Percentiles rank a stretch among this genome's conserved stretches.
These are phyloP conservation scores for Ahaetulla prasina DNA, from an alignment of 2,113 vertebrate species.

Conservation along the genomic window DNA sequence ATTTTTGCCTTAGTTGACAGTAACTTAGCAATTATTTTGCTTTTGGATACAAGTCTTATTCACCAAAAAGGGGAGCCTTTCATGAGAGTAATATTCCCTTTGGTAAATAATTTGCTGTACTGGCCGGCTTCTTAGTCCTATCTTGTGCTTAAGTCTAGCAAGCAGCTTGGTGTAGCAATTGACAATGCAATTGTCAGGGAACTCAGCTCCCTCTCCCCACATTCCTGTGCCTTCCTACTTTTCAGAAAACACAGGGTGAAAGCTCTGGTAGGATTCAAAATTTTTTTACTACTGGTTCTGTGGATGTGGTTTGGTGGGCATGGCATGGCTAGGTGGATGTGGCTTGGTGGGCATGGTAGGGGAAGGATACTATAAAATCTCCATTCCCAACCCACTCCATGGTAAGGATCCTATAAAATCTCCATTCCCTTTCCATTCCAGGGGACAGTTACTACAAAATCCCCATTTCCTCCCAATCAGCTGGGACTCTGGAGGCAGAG, in stretches of 20 bases:
- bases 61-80: neutral
- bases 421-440: no score
- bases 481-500: no score
- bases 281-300: no score
- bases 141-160: neutral
- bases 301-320: no score
- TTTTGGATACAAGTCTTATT: neutral
- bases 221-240: neutral
- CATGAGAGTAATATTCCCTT: neutral
- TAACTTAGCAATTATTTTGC: neutral
- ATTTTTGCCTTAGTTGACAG: neutral
- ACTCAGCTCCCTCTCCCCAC: neutral
- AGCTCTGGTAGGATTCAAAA: no score
- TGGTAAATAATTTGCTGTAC: neutral
- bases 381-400: no score
- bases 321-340: no score
- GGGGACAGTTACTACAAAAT: no score
- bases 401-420: no score
- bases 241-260: neutral
- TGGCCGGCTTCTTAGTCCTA: neutral
- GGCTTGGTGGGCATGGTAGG: no score
- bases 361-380: no score
- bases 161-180: neutral
- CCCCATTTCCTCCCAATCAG: no score
- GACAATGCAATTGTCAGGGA: neutral